Evolutionary conservation across 2,113 vertebrate genomes (phyloP), one percentile per base, ranked within the genome.

Genomic region (Herpailurus yagouaroundi): DNA sequence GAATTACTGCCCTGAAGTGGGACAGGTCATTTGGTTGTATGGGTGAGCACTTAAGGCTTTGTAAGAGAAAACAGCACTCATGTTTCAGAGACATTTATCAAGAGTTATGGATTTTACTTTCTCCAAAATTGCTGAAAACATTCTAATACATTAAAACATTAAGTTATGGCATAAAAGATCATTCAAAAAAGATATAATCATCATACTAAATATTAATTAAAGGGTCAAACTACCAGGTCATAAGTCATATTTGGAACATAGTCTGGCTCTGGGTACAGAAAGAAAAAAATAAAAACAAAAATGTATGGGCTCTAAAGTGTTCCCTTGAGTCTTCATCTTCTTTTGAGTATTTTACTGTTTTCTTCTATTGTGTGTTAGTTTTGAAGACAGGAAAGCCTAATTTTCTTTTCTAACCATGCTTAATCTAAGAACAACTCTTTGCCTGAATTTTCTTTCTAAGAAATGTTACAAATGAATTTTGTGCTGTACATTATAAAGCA

Each of bases 1-100:
- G 69, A 88, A 93, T 94, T 87, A 89, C 50, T 81, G 69, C 82
- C 80, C 86, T 23, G 31, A 93, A 87, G n/a, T 87, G 33, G 68
- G 38, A 38, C 68, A 83, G 84, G 48, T 82, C 57, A 66, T n/a
- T 88, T 52, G 69, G 52, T 71, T 93, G 29, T 36, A 74, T 33
- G 4, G 84, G 6, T 82, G 57, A 93, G 29, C 21, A 80, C 25
- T 63, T 41, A 64, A 84, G 8, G 14, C 18, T 89, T 91, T 85
- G 64, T 83, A 85, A 84, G 13, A 69, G 29, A 87, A 68, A 83
- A 48, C 1, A 83, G 19, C 14, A 2, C 5, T 45, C n/a, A 38
- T 52, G 33, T 38, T 89, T 63, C 50, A 84, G 8, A 95, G 71
- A 89, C 23, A 76, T 66, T 50, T 79, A 92, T 82, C 87, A 87